Evolutionary conservation across 1,140 invertebrate species (phyloP), one percentile per base, ranked within the genome.

Genomic region (Hetaerina americana): DNA sequence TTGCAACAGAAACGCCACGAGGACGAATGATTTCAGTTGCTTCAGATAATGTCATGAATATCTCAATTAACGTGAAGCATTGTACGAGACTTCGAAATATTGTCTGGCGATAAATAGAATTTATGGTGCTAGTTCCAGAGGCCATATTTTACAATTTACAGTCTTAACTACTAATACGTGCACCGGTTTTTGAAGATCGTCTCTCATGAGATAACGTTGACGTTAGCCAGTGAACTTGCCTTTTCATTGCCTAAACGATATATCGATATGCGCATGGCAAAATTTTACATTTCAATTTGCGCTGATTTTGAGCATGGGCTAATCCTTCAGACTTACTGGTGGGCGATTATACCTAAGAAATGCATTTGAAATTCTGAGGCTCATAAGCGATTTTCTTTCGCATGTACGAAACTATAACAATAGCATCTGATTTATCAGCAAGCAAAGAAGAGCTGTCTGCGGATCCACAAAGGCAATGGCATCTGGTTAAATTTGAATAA

Each of bases 1-100:
- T 76, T 73, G 76, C 74, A 25, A 76, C 72, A 12, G 76, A 70
- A 71, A 76, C 76, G 12, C 76, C 76, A 66, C 76, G 68, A 25
- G 73, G 75, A 57, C 76, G 69, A 25, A 75, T 27, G 67, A 75
- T 74, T 75, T 76, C 76, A 22, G 74, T 68, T n/a, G 70, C 57
- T 26, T 1, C n/a, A 26, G 31, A 26, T 0, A 26, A 31, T 49
- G 24, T 1, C 24, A 70, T 22, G n/a, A 27, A 27, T 26, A 69
- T 28, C 29, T 27, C n/a, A 27, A 28, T 27, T 27, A 69, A 24
- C 18, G 68, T 27, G 26, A 69, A 27, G 22, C 18, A 69, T 27
- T 27, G 40, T 1, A 57, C 22, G 22, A 57, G 22, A 57, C 40
- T 57, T 5, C 3, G 15, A 57, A 12, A 5, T 18, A 57, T 1